phyloP scores from a whole-genome alignment of 2,797 vertebrate species.

The Alexandromys oeconomus region DNA sequence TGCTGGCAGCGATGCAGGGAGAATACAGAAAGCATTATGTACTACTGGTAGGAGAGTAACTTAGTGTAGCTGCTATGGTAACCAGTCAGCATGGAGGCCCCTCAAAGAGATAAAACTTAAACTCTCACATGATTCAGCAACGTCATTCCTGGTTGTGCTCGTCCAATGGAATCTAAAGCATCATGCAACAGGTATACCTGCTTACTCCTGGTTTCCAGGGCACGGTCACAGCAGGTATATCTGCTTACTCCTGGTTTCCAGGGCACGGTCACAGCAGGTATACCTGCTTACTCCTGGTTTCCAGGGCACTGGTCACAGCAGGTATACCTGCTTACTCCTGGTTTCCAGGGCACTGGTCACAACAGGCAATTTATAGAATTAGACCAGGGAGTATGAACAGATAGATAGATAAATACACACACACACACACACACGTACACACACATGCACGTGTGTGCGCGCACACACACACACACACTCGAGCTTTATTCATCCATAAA shows the following conservation, averaged over 20 bases:
- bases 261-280: too few species aligned
- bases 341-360: background rate
- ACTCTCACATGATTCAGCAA: background rate
- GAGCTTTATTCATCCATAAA: background rate
- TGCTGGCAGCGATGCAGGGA: background rate
- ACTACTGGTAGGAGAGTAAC: background rate
- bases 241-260: too few species aligned
- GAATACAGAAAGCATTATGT: background rate
- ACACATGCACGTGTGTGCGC: too few species aligned
- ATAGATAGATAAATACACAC: background rate
- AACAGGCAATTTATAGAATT: background rate
- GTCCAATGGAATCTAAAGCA: background rate
- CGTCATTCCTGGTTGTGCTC: background rate
- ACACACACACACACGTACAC: too few species aligned
- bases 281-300: background rate
- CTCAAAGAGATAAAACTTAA: background rate
- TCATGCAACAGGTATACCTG: background rate
- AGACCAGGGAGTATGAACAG: background rate
- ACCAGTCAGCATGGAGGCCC: background rate
- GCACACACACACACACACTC: too few species aligned
- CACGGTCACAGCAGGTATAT: background rate
- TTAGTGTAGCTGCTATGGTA: background rate
- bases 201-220: background rate
- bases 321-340: background rate
- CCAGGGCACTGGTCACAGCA: background rate